Base-by-base conservation (phyloP, 2,888 invertebrate genomes). In the Drosophila prolongata region DNA sequence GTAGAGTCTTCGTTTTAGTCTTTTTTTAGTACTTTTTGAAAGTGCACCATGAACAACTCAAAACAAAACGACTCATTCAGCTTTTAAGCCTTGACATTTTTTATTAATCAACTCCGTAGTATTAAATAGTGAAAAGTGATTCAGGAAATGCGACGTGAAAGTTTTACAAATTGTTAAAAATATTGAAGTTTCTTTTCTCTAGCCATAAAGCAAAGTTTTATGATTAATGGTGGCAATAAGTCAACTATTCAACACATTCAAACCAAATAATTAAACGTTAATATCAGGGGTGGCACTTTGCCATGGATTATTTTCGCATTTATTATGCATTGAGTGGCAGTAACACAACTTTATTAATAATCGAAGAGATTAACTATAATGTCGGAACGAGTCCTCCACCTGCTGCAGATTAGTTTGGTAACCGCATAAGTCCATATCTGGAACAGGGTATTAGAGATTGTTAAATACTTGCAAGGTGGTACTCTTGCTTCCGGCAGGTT, bases 261-360 rank as follows among this genome's bases (percentile, higher is more conserved):
- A 54, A n/a, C 11, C 65, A 46, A 65, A 53, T 65, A 67, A 65
- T 67, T 53, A 16, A 38, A 35, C 44, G 11, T 46, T 67, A 34
- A 11, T 34, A 37, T 46, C 44, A 3, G 13, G 24, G 55, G 37
- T 16, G 54, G 40, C 68, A 38, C 34, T 27, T 40, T 35, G 40
- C 10, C 6, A 9, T 11, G 16, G 57, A 47, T 66, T 55, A 68
- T 47, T 68, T 65, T 46, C 14, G 34, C 44, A 68, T 68, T 68
- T 35, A 14, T 68, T 68, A 47, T 55, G 43, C 44, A 44, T 35
- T 52, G 34, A 35, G 35, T 35, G 56, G 34, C 55, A 46, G 46
- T 38, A 56, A 19, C 68, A 55, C 34, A 38, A 46, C 30, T 67
- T 19, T 11, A 14, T 35, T 47, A 34, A 46, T 55, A 40, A 55